Percentiles rank a stretch among this genome's conserved stretches.
Conservation (phyloP, 2,797 vertebrate species). For the Lagorchestes hirsutus region DNA sequence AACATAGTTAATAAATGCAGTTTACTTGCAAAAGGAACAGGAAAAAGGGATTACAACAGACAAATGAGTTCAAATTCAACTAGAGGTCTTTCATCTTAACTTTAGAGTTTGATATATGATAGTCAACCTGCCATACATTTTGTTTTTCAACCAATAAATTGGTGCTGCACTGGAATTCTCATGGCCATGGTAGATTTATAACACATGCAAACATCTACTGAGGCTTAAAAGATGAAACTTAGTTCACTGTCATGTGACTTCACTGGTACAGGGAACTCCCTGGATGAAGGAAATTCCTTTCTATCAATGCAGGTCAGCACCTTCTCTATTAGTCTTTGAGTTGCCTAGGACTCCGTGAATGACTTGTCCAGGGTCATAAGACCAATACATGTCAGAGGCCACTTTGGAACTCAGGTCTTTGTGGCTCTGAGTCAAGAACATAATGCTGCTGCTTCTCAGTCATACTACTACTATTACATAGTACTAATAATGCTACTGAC, state of each 20-base stretch:
- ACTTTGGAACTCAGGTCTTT: not conserved
- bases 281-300: not conserved
- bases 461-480: not conserved
- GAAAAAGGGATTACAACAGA: not conserved
- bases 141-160: not conserved
- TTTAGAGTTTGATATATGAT: not conserved
- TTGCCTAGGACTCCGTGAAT: not conserved
- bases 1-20: not conserved
- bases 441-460: not conserved
- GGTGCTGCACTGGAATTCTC: conserved; percentile 14
- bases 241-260: conserved; percentile 17
- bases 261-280: not conserved
- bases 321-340: too few relatives aligned
- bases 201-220: not conserved
- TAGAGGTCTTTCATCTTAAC: not conserved
- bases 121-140: not conserved
- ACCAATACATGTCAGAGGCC: not conserved
- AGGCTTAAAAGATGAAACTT: not conserved
- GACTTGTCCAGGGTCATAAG: not conserved
- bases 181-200: not conserved
- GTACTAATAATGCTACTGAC: not conserved
- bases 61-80: not conserved
- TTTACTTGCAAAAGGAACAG: not conserved
- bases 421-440: not conserved
- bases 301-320: not conserved